A percentile compares a stretch with the other conserved stretches of the same genome.
Evolutionary conservation across 2,113 vertebrate genomes (phyloP).

Genomic region (Boulengeromyrus knoepffleri): DNA sequence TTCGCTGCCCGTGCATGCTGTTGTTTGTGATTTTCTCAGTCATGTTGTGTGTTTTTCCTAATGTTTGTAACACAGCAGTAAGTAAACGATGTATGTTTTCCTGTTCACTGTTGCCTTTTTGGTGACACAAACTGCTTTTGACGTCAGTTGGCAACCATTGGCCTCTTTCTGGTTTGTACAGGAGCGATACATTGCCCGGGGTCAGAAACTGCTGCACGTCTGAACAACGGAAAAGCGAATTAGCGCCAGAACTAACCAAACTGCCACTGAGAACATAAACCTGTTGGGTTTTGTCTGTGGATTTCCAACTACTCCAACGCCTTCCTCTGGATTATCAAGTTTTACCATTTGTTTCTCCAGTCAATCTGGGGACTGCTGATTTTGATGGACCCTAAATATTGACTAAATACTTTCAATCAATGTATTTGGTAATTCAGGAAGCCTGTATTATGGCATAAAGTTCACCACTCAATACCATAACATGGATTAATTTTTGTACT

Average conservation of each 20-base stretch:
- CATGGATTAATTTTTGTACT: background rate
- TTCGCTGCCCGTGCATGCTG: too few relatives aligned
- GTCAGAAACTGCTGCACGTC: slow-evolving; percentile 2
- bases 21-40: background rate
- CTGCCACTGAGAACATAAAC: background rate
- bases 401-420: background rate
- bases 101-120: background rate
- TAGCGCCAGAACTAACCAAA: background rate
- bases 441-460: background rate
- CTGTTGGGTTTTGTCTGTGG: slow-evolving; percentile 9
- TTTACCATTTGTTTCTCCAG: background rate
- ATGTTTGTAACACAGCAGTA: background rate
- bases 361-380: background rate
- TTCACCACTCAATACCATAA: background rate
- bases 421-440: background rate
- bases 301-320: background rate
- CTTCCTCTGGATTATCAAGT: background rate
- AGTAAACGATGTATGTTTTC: background rate
- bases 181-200: slow-evolving; percentile 1
- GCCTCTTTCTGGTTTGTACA: slow-evolving; percentile 9
- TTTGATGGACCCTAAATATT: background rate
- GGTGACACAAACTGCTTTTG: background rate
- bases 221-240: slow-evolving; percentile 4
- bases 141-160: background rate
- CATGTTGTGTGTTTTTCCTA: background rate